Conservation (phyloP, 1,140 invertebrate species). For the Drosophila varians region DNA sequence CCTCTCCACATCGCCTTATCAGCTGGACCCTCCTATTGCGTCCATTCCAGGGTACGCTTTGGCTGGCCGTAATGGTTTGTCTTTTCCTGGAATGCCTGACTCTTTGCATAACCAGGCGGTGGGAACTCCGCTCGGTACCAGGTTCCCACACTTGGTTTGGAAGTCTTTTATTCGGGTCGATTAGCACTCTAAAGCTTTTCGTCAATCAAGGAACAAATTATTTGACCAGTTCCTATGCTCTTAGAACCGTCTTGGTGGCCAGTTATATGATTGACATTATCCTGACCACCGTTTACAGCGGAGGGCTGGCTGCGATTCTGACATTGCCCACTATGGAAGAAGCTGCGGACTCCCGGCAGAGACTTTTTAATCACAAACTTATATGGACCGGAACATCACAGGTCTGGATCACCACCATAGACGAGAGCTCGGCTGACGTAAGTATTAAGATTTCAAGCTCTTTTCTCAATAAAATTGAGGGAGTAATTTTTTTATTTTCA, state of each 20-base stretch:
- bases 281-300: constrained; percentile 71
- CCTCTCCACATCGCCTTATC: constrained; percentile 47
- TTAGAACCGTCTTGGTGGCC: constrained; percentile 61
- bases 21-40: constrained; percentile 68
- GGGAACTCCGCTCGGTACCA: constrained; percentile 9
- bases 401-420: constrained; percentile 59
- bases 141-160: constrained; percentile 8
- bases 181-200: constrained; percentile 67
- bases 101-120: constrained; percentile 42
- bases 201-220: constrained; percentile 71
- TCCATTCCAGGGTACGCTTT: constrained; percentile 64
- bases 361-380: constrained; percentile 59
- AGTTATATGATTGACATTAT: constrained; percentile 77
- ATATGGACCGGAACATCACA: constrained; percentile 62
- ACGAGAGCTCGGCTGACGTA: constrained; percentile 47
- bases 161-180: constrained; percentile 58
- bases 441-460: constrained; percentile 1
- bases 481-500: constrained; percentile 13
- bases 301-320: constrained; percentile 67
- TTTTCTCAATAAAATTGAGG: background rate
- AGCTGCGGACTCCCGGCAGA: constrained; percentile 68
- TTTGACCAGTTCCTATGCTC: constrained; percentile 47
- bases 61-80: constrained; percentile 58
- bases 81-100: constrained; percentile 51
- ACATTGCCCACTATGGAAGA: constrained; percentile 73